These are phyloP conservation scores for Phoxinus dragarum DNA, from an alignment of 2,797 vertebrate genomes.

Conservation along the genomic window DNA sequence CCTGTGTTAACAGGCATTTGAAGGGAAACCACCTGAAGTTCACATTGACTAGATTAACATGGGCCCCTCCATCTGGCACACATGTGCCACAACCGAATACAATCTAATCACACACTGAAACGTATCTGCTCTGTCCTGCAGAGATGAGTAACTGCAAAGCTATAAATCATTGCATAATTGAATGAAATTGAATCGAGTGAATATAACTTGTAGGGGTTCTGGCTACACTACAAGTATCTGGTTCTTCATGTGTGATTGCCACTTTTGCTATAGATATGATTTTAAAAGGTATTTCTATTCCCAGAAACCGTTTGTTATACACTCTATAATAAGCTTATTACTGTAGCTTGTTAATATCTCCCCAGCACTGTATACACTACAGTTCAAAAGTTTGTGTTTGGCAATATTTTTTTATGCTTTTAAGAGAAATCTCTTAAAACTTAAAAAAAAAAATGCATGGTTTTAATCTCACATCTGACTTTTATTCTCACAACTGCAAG, in stretches of 20 bases:
- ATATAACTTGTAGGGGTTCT: background rate
- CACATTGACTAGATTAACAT: constrained; percentile 34
- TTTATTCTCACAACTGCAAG: background rate
- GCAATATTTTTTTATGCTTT: background rate
- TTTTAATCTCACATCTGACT: background rate
- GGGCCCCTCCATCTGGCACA: constrained; percentile 28
- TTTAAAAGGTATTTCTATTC: background rate
- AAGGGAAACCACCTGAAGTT: constrained; percentile 28
- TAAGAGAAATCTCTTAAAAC: background rate
- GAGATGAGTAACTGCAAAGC: background rate
- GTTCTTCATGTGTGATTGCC: background rate
- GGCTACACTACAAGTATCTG: background rate
- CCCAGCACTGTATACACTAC: background rate
- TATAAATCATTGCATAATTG: background rate
- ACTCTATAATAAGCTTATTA: too few species aligned
- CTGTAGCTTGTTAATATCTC: background rate
- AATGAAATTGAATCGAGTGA: background rate
- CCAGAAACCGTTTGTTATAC: background rate
- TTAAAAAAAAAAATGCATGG: background rate
- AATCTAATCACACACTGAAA: constrained; percentile 6
- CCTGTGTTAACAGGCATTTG: constrained; percentile 28
- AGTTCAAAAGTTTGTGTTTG: background rate
- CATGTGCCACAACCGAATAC: background rate
- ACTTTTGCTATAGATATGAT: background rate
- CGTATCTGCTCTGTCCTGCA: background rate